phyloP scores from a whole-genome alignment of 2,797 vertebrate genomes.

The Falco berigora region DNA sequence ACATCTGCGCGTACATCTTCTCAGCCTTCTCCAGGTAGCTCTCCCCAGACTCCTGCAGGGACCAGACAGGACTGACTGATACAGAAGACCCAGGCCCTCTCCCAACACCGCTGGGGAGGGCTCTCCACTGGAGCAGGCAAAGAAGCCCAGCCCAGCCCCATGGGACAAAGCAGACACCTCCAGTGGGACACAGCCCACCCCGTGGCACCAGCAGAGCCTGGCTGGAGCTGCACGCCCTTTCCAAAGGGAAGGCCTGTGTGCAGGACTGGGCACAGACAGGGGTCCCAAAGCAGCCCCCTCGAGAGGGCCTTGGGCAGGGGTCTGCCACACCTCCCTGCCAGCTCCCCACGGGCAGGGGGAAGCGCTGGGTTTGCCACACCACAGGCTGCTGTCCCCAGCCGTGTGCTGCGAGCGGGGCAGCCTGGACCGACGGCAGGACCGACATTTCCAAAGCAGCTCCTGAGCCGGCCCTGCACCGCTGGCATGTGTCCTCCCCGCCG shows the following conservation, averaged over 20 bases:
- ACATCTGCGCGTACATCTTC: slow-evolving; percentile 78
- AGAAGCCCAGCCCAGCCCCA: background rate
- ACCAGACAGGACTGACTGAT: background rate
- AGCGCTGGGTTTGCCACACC: fast-evolving
- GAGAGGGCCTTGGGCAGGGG: background rate
- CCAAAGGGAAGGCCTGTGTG: too few species aligned
- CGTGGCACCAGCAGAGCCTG: background rate
- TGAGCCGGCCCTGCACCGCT: background rate
- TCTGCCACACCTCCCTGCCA: background rate
- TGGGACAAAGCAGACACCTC: background rate
- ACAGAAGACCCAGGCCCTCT: background rate
- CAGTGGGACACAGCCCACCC: background rate
- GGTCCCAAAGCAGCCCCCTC: background rate
- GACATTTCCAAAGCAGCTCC: background rate
- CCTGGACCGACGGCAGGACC: fast-evolving
- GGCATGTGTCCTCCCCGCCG: background rate
- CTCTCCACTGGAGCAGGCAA: fast-evolving
- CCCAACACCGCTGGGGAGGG: background rate
- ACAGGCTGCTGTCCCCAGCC: background rate
- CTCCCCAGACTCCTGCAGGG: slow-evolving; percentile 77
- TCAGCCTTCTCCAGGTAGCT: slow-evolving; percentile 84
- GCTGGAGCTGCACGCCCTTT: background rate
- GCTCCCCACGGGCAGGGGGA: background rate
- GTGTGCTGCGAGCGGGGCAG: background rate
- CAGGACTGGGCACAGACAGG: background rate